Evolutionary conservation across 2,113 vertebrate genomes (phyloP), one percentile per base, ranked within the genome.

Genomic region (Heterochromis multidens): DNA sequence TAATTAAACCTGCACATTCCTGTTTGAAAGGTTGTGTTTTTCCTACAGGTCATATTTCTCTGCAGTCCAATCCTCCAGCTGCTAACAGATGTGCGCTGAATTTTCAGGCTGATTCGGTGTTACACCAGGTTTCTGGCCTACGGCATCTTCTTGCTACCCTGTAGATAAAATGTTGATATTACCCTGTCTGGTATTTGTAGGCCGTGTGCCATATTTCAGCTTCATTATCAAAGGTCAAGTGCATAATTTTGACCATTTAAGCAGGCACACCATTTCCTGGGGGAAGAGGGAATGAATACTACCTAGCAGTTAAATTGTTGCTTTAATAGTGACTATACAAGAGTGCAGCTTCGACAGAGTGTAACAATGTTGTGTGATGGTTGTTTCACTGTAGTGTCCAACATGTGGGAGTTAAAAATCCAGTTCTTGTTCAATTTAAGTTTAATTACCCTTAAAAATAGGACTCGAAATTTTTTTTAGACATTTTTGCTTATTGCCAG

Each of bases 1-100:
- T 46, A 58, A 65, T 91, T 57, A 82, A 80, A 89, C 85, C 5
- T 85, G 83, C 77, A 86, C 81, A 40, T 87, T 92, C 85, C 82
- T 92, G 86, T 82, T 76, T 60, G 23, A 27, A 67, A 61, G 33
- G 5, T 40, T 10, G 58, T 10, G 58, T 76, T 8, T 83, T 85
- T 82, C 35, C 78, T 49, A 6, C 21, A 11, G 62, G 49, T 87
- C 56, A 37, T 3, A 54, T 80, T 89, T 85, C 49, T 83, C 46
- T 23, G n/a, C 13, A 83, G 79, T 63, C 60, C 83, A 63, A 31
- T 82, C 67, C 80, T 6, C 6, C 16, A 37, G 81, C 33, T 77
- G 79, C n/a, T 12, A 63, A 29, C 82, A 92, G 83, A 90, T 85
- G 80, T 29, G 33, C 46, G 25, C 54, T 82, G 49, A 56, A 56